These are phyloP conservation scores for Venturia canescens DNA, from an alignment of 1,140 invertebrate species.

Conservation along the genomic window DNA sequence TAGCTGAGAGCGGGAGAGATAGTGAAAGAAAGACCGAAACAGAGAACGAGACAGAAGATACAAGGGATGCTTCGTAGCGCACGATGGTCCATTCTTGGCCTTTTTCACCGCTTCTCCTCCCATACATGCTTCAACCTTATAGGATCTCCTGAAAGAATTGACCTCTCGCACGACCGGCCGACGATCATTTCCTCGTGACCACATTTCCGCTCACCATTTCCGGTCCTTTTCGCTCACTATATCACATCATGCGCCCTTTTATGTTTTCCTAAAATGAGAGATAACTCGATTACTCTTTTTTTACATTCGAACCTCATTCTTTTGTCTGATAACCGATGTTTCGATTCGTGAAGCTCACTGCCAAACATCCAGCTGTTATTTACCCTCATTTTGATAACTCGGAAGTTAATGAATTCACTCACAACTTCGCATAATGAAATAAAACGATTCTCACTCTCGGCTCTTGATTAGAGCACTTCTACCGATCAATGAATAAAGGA, in stretches of 20 bases:
- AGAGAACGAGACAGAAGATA: neutral
- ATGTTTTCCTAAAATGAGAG: neutral
- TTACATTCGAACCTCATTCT: neutral
- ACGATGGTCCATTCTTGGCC: neutral
- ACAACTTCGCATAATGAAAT: too few species aligned
- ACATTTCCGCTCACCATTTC: conserved; percentile 38
- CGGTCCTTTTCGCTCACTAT: conserved; percentile 12
- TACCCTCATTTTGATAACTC: too few species aligned
- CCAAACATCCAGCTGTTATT: too few species aligned
- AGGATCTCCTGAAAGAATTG: conserved; percentile 12
- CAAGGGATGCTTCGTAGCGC: conserved; percentile 10
- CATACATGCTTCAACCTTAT: neutral
- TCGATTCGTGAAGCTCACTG: too few species aligned
- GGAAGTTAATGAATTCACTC: too few species aligned
- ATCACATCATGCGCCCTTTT: conserved; percentile 34
- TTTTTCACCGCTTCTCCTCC: neutral
- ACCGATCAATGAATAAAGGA: too few species aligned
- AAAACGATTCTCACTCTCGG: too few species aligned
- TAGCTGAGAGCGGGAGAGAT: neutral
- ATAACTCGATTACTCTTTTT: neutral
- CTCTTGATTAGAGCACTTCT: too few species aligned
- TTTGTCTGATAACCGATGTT: neutral
- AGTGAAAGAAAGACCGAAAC: neutral
- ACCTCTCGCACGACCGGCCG: conserved; percentile 23
- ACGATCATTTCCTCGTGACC: conserved; percentile 39